Conservation (phyloP, 2,113 vertebrate genomes). For the Empidonax alnorum region DNA sequence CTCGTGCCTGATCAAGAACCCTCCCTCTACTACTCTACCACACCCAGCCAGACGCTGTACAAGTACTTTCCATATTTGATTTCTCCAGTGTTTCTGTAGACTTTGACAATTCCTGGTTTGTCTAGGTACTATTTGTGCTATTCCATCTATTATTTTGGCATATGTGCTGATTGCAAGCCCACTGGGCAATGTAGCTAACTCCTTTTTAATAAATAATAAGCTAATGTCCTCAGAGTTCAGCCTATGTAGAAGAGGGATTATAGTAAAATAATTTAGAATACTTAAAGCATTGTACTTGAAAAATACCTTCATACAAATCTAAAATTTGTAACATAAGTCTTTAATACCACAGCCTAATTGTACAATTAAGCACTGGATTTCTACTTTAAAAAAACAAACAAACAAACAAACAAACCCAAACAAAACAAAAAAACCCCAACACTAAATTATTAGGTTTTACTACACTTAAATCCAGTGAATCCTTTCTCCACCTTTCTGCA, state of each 20-base stretch:
- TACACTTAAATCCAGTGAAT: background rate
- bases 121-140: background rate
- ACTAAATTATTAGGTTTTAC: background rate
- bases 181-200: background rate
- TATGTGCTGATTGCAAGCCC: background rate
- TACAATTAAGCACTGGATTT: background rate
- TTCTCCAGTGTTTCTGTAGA: background rate
- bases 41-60: background rate
- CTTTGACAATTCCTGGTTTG: background rate
- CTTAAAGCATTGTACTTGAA: background rate
- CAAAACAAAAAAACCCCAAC: background rate
- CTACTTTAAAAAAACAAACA: background rate
- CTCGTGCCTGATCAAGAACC: background rate
- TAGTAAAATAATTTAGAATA: background rate
- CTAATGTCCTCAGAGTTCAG: background rate
- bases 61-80: background rate
- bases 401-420: too few relatives aligned
- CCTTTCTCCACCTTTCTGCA: background rate
- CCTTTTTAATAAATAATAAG: background rate
- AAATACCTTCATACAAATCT: background rate
- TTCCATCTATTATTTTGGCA: background rate
- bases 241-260: background rate
- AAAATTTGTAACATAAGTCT: background rate
- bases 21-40: background rate
- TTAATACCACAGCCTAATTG: background rate